phyloP scores from a whole-genome alignment of 2,113 vertebrate genomes.

The Eptesicus fuscus region DNA sequence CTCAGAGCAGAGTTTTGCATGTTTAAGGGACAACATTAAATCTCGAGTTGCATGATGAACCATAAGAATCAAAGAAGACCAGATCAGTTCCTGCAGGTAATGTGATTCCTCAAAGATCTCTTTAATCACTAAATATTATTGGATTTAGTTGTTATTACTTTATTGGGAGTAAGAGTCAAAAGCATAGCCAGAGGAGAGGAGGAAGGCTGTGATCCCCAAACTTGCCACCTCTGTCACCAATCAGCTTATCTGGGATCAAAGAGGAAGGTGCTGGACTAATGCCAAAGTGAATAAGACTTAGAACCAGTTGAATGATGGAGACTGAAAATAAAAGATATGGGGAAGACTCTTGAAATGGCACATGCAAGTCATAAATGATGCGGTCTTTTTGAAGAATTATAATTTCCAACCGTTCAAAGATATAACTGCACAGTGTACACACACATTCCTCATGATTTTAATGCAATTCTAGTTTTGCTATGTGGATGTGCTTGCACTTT shows the following conservation, averaged over 20 bases:
- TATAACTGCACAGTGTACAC: not conserved
- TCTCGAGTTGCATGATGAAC: not conserved
- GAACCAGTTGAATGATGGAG: too few relatives aligned
- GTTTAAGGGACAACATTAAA: not conserved
- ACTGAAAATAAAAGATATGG: not conserved
- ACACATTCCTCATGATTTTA: not conserved
- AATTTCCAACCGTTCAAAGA: not conserved
- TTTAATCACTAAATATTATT: not conserved
- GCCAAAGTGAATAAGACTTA: not conserved
- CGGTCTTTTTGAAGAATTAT: not conserved
- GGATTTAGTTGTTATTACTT: too few relatives aligned
- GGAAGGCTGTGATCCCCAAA: rapidly evolving
- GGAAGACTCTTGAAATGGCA: not conserved
- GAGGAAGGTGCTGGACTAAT: too few relatives aligned
- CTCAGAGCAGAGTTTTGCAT: not conserved
- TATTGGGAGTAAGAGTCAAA: rapidly evolving
- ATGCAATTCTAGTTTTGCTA: not conserved
- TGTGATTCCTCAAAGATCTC: not conserved
- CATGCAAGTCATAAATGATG: rapidly evolving
- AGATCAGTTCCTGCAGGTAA: not conserved
- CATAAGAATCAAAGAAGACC: too few relatives aligned
- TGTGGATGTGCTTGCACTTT: not conserved
- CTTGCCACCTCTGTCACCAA: rapidly evolving
- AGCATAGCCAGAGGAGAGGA: rapidly evolving
- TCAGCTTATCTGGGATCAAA: not conserved